phyloP scores from a whole-genome alignment of 2,888 invertebrate species.

The Drosophila falleni region DNA sequence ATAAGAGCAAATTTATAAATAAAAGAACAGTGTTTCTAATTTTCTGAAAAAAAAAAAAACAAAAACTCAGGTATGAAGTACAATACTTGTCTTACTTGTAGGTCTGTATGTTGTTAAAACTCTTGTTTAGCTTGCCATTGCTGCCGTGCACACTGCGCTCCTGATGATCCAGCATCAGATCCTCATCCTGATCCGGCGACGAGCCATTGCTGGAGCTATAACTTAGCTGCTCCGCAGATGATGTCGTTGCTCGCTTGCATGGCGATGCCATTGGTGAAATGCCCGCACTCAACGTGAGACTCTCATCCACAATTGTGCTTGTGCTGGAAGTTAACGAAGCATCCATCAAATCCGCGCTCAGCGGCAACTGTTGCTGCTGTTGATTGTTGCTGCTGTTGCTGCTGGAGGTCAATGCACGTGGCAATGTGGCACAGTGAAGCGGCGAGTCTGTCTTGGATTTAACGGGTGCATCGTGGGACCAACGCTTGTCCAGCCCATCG shows the following conservation, averaged over 20 bases:
- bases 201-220: constrained; percentile 83
- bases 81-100: constrained; percentile 75
- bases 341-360: constrained; percentile 80
- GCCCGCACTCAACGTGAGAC: constrained; percentile 62
- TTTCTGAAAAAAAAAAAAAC: too few relatives aligned
- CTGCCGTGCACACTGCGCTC: constrained; percentile 67
- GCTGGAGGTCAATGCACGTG: constrained; percentile 70
- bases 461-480: constrained; percentile 90
- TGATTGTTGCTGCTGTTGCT: constrained; percentile 19
- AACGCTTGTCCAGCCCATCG: constrained; percentile 92
- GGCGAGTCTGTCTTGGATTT: constrained; percentile 85
- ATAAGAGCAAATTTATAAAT: too few relatives aligned
- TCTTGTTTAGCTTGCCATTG: constrained; percentile 83
- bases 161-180: constrained; percentile 79
- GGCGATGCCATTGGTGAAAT: constrained; percentile 70
- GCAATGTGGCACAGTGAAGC: constrained; percentile 73
- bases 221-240: constrained; percentile 52
- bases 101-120: constrained; percentile 84
- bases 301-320: constrained; percentile 83
- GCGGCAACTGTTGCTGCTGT: constrained; percentile 36
- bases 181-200: constrained; percentile 83
- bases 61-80: too few relatives aligned
- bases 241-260: constrained; percentile 56
- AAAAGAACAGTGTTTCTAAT: too few relatives aligned
- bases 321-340: constrained; percentile 81